Evolutionary conservation across 1,140 invertebrate genomes (phyloP), one percentile per base, ranked within the genome.

Genomic region (Samia ricini): DNA sequence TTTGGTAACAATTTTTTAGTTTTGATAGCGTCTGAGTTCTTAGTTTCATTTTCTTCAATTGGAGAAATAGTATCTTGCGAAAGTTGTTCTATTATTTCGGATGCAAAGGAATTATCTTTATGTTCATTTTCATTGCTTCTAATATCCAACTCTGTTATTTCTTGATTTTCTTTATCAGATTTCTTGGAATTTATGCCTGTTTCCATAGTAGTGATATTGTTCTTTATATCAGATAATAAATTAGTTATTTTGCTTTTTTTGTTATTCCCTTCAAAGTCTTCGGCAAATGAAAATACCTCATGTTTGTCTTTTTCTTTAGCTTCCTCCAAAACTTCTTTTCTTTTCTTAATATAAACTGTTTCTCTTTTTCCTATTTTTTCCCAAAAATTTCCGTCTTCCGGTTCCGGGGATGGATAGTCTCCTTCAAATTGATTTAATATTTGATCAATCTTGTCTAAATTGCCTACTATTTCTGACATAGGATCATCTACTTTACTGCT

Each of bases 321-420:
- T 60, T 90, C 83, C 60, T 83, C 69, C 57, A 91, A 63, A 56
- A 85, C 78, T 84, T 91, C 76, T 71, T 85, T 89, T 62, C 89
- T 85, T 61, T 88, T 82, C 56, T 86, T 77, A 74, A 91, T 84
- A 81, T 92, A 91, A 63, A 92, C 76, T 60, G 91, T 92, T 85
- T 92, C 92, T 65, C 91, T 77, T 77, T 91, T 91, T 50, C 90
- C 91, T 69, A 91, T 91, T 81, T 83, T 89, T 62, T 85, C 83
- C 92, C 91, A 92, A 84, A 92, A 92, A 66, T 91, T 90, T 23
- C 83, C 87, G 66, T 81, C 78, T 1, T 90, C 85, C 12, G 80
- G 79, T 66, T 85, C 85, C 52, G 81, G 83, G 7, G 83, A 87
- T 22, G 56, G 56, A 54, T 52, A 55, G 56, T 73, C 60, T 52